These are phyloP conservation scores for Drosophila ambigua DNA, from an alignment of 1,140 invertebrate genomes.

Conservation along the genomic window DNA sequence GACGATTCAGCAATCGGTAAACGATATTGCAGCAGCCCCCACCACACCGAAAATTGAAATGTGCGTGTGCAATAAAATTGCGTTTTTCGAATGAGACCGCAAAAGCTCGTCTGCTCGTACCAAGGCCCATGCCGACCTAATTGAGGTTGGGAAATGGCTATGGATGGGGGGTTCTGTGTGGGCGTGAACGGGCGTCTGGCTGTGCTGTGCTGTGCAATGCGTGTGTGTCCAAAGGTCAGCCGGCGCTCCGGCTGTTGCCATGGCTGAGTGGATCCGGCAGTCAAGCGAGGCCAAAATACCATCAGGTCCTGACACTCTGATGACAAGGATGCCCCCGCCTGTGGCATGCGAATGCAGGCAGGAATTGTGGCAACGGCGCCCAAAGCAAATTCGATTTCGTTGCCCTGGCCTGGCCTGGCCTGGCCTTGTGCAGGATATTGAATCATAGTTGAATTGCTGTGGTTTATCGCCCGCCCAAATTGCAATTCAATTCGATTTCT, in stretches of 20 bases:
- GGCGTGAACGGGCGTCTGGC: neutral
- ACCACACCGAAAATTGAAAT: slow-evolving; percentile 61
- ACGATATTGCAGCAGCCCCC: neutral
- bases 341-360: slow-evolving; percentile 4
- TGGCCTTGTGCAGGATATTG: slow-evolving; percentile 57
- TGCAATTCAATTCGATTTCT: slow-evolving; percentile 51
- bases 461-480: slow-evolving; percentile 30
- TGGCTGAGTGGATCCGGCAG: slow-evolving; percentile 18
- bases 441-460: slow-evolving; percentile 31
- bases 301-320: slow-evolving; percentile 45
- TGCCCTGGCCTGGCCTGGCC: slow-evolving; percentile 5
- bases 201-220: no score
- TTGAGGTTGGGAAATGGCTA: slow-evolving; percentile 23
- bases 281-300: slow-evolving; percentile 35
- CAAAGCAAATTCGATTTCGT: slow-evolving; percentile 66
- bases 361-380: neutral
- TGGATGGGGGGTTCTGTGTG: slow-evolving; percentile 7
- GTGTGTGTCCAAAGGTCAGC: slow-evolving; percentile 35
- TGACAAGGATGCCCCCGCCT: slow-evolving; percentile 27
- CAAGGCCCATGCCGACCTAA: slow-evolving; percentile 27
- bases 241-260: slow-evolving; percentile 1
- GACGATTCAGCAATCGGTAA: slow-evolving; percentile 1
- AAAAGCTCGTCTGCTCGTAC: slow-evolving; percentile 1
- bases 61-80: slow-evolving; percentile 66
- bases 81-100: slow-evolving; percentile 32